These are phyloP conservation scores for Rhinichthys osculus DNA, from an alignment of 2,797 vertebrate species.

Conservation along the genomic window DNA sequence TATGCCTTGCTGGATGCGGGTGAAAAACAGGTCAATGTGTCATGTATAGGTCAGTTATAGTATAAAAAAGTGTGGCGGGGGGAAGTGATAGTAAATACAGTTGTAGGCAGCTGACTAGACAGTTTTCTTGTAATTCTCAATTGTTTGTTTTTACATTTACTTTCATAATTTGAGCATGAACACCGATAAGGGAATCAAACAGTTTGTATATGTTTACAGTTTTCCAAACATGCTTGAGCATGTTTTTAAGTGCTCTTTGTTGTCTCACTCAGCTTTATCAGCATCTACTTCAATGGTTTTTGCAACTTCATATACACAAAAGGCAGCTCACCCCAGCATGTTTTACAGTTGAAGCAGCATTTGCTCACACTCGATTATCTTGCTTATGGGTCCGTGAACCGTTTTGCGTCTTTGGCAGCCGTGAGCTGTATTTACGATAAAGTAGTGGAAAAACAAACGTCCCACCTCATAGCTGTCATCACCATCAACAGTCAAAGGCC, in stretches of 20 bases:
- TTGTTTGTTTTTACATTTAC: slow-evolving; percentile 11
- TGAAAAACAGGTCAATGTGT: neutral
- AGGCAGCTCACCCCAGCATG: slow-evolving; percentile 7
- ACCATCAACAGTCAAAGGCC: slow-evolving; percentile 67
- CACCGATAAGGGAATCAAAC: neutral
- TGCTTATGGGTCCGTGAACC: slow-evolving; percentile 57
- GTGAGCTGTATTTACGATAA: slow-evolving; percentile 67
- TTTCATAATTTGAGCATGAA: slow-evolving; percentile 1
- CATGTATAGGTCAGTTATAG: neutral
- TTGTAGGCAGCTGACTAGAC: neutral
- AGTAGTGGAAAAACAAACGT: slow-evolving; percentile 70
- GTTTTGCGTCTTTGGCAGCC: slow-evolving; percentile 40
- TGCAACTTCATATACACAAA: slow-evolving; percentile 36
- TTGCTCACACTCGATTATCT: slow-evolving; percentile 56
- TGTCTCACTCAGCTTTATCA: slow-evolving; percentile 38
- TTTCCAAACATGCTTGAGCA: slow-evolving; percentile 17
- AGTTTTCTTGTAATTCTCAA: slow-evolving; percentile 5
- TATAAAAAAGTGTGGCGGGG: too few species aligned
- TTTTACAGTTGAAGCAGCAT: slow-evolving; percentile 59
- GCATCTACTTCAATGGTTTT: slow-evolving; percentile 34
- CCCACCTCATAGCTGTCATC: slow-evolving; percentile 57
- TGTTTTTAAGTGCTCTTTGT: slow-evolving; percentile 23
- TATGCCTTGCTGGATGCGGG: neutral
- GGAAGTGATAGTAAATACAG: neutral
- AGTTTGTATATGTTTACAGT: neutral